phyloP scores from a whole-genome alignment of 2,888 invertebrate genomes.

The Heliconius ethilla region DNA sequence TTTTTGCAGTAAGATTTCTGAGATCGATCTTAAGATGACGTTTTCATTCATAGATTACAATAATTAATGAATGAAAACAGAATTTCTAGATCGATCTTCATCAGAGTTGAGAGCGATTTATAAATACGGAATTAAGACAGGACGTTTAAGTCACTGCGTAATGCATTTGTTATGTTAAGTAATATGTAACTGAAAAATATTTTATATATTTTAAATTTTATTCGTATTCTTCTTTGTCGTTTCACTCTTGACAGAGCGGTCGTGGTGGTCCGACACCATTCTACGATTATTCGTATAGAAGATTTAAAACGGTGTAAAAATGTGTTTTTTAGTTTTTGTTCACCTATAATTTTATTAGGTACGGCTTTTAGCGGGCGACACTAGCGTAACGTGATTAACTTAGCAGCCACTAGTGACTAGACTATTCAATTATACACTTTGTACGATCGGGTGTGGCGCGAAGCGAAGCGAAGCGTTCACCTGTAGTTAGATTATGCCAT shows the following conservation, averaged over 20 bases:
- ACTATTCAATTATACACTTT: conserved; percentile 6
- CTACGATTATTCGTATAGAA: not conserved
- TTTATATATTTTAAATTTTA: not conserved
- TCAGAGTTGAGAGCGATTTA: too few species aligned
- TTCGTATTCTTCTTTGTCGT: too few species aligned
- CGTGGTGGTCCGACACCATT: too few species aligned
- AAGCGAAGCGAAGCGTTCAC: not conserved
- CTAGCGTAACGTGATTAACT: not conserved
- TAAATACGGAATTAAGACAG: too few species aligned
- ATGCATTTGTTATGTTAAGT: not conserved
- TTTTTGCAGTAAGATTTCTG: too few species aligned
- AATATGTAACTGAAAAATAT: not conserved
- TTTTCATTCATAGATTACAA: too few species aligned
- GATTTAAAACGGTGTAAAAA: not conserved
- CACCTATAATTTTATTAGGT: not conserved
- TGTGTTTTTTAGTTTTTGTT: not conserved
- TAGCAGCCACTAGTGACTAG: not conserved
- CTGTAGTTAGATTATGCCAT: not conserved
- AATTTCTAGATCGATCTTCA: too few species aligned
- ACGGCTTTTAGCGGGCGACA: not conserved
- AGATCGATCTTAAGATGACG: too few species aligned
- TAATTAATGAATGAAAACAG: too few species aligned
- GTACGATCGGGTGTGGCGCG: not conserved
- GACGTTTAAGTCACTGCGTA: not conserved
- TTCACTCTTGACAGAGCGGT: too few species aligned